Conservation (phyloP, 2,113 vertebrate genomes). For the Eubucco bourcierii region DNA sequence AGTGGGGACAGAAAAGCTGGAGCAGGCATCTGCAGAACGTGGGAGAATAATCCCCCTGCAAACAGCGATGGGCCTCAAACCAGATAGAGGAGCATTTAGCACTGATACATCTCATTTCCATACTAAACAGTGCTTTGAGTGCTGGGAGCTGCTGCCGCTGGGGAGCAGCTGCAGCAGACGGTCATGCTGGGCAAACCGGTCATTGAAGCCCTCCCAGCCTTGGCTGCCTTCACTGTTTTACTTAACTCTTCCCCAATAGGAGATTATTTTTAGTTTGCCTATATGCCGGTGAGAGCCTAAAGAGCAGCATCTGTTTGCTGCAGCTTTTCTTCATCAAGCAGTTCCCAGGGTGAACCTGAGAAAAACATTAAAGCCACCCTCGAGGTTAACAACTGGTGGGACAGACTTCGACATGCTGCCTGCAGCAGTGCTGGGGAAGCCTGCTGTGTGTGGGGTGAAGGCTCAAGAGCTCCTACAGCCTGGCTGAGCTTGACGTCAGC, state of each 20-base stretch:
- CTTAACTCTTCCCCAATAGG: not conserved
- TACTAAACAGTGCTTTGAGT: not conserved
- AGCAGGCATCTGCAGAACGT: not conserved
- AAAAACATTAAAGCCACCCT: not conserved
- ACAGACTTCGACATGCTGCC: not conserved
- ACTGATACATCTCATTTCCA: not conserved
- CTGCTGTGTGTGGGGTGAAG: not conserved
- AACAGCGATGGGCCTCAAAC: accelerated
- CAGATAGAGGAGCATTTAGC: not conserved
- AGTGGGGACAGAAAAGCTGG: not conserved
- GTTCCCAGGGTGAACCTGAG: not conserved
- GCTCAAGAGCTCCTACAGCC: not conserved
- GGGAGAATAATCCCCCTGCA: not conserved
- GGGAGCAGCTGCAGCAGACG: not conserved
- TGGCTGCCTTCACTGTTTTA: not conserved
- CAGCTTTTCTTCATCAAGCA: not conserved
- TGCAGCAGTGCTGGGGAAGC: accelerated
- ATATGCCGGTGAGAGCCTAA: not conserved
- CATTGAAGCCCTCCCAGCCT: not conserved
- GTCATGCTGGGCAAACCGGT: not conserved
- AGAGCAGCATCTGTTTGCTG: not conserved
- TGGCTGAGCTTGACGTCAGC: not conserved
- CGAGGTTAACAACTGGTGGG: not conserved
- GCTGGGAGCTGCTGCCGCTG: not conserved
- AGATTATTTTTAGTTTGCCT: not conserved